Evolutionary conservation across 2,888 invertebrate species (phyloP).

Genomic region (Marasmarcha lunaedactyla): DNA sequence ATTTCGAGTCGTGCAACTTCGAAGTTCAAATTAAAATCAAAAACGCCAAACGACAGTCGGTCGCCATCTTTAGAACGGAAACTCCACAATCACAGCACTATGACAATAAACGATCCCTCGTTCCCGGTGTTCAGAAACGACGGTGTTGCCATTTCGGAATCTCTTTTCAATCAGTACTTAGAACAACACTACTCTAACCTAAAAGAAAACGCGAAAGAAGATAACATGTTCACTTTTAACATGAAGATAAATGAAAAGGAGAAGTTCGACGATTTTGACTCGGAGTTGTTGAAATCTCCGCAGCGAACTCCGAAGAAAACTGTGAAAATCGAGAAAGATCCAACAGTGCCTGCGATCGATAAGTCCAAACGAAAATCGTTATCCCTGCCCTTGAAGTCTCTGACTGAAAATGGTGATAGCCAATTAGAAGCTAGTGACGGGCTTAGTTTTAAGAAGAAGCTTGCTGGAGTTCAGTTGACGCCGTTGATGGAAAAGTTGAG

Average conservation of each 20-base stretch:
- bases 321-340: constrained; percentile 33
- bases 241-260: constrained; percentile 45
- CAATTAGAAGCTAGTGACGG: constrained; percentile 38
- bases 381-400: constrained; percentile 79
- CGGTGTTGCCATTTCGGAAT: constrained; percentile 78
- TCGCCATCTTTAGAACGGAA: constrained; percentile 36
- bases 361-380: constrained; percentile 69
- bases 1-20: constrained; percentile 69
- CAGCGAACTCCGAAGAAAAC: constrained; percentile 54
- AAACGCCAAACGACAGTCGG: constrained; percentile 32
- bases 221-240: constrained; percentile 52
- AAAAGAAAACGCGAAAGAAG: constrained; percentile 52
- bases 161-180: constrained; percentile 77
- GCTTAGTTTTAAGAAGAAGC: constrained; percentile 58
- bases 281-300: constrained; percentile 48
- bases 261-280: constrained; percentile 62
- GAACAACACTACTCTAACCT: constrained; percentile 74
- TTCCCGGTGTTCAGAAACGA: constrained; percentile 82
- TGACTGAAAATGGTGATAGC: constrained; percentile 54
- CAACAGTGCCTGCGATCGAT: constrained; percentile 36
- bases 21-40: constrained; percentile 58
- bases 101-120: constrained; percentile 83
- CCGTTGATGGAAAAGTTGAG: constrained; percentile 87
- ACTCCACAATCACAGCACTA: constrained; percentile 55
- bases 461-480: constrained; percentile 79